Evolutionary conservation across 2,888 invertebrate species (phyloP), one percentile per base, ranked within the genome.

Genomic region (Plemyria rubiginata): DNA sequence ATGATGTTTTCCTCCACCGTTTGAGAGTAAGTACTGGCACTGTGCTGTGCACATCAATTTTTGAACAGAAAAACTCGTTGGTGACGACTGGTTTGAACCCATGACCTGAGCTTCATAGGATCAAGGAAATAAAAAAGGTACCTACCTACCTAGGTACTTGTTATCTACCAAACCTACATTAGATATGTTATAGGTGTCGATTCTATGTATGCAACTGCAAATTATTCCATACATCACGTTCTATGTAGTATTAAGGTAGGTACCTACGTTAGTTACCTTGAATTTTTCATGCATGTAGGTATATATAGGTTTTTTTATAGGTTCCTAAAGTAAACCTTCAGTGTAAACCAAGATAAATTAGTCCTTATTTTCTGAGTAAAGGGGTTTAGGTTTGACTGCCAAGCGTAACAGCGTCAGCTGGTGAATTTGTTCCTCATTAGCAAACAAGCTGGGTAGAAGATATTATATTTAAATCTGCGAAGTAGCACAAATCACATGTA

Each of bases 221-320:
- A 22, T 1, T 22, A 22, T 22, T 22, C 22, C 22, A 22, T 2
- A 22, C 22, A 22, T 22, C 22, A n/a, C 16, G 16, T 38, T 38
- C 11, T 45, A 9, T 11, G 16, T 9, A n/a, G 48, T n/a, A n/a
- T n/a, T n/a, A n/a, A n/a, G n/a, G n/a, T 28, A 11, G 9, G 9
- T 16, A 45, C 45, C 45, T 38, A n/a, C n/a, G n/a, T n/a, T 28
- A 40, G 54, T 50, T 28, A 54, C 64, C 66, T 51, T 68, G 68
- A 66, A 66, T 62, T 65, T 68, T 66, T 13, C 57, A 53, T 58
- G 58, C 57, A 53, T 58, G 58, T 68, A 28, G 66, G 66, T 68
- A n/a, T n/a, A n/a, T n/a, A n/a, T 66, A 68, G 65, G 66, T 60
- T 55, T 57, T 57, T 57, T 41, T 54, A 60, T n/a, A 36, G 52